These are phyloP conservation scores for Psammodynastes pulverulentus DNA, from an alignment of 2,113 vertebrate genomes.

Conservation along the genomic window DNA sequence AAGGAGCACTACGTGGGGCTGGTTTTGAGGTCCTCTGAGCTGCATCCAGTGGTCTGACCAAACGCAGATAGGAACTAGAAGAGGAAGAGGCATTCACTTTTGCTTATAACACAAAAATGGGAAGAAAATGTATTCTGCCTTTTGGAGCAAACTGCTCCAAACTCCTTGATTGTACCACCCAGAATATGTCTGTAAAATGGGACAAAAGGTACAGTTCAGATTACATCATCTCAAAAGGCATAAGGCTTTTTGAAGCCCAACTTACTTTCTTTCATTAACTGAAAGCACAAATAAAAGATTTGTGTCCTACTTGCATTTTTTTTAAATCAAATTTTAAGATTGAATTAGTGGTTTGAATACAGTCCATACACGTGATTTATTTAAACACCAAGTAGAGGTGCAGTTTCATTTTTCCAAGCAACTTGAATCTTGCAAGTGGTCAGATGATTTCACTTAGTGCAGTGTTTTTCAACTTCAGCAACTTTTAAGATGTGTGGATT, in stretches of 20 bases:
- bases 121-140: neutral
- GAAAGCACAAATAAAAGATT: neutral
- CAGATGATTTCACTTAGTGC: too few relatives aligned
- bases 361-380: too few relatives aligned
- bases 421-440: too few relatives aligned
- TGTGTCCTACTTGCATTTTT: neutral
- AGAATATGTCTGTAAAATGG: neutral
- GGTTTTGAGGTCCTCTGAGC: neutral
- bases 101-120: neutral
- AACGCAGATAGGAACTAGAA: neutral
- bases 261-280: neutral
- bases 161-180: neutral
- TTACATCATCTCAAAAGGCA: neutral
- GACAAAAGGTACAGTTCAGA: neutral
- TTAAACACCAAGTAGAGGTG: too few relatives aligned
- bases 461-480: too few relatives aligned
- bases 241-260: neutral
- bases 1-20: neutral
- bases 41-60: too few relatives aligned
- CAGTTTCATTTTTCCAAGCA: too few relatives aligned
- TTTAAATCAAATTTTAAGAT: too few relatives aligned
- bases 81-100: neutral
- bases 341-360: too few relatives aligned
- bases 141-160: neutral
- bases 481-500: too few relatives aligned